These are phyloP conservation scores for Coccyzus lansbergi DNA, from an alignment of 2,797 vertebrate species.

Conservation along the genomic window DNA sequence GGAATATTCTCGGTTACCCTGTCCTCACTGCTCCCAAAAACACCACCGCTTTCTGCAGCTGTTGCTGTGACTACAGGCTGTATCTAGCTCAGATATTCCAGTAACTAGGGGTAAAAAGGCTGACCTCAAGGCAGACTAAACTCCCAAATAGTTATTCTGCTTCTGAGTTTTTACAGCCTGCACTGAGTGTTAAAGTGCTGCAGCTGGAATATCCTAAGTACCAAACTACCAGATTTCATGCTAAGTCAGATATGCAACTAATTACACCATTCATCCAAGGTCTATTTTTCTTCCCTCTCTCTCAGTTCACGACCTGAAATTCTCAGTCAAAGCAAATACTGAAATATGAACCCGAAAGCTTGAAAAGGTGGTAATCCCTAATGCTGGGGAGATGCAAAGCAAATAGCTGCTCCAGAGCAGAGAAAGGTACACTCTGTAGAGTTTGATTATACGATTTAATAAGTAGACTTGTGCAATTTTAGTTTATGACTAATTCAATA, in stretches of 20 bases:
- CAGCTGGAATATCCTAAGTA: background rate
- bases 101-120: background rate
- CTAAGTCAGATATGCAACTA: background rate
- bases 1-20: background rate
- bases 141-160: background rate
- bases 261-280: background rate
- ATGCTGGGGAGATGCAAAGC: background rate
- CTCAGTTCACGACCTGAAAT: background rate
- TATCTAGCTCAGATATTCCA: background rate
- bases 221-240: background rate
- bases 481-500: background rate
- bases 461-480: background rate
- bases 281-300: too few relatives aligned
- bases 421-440: background rate
- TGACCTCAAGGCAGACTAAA: background rate
- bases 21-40: background rate
- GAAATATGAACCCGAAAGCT: background rate
- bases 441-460: background rate
- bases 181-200: background rate
- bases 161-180: background rate
- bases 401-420: background rate
- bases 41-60: rapidly evolving
- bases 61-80: background rate
- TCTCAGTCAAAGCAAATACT: background rate
- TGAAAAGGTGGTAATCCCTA: background rate